Evolutionary conservation across 1,140 invertebrate genomes (phyloP).

Genomic region (Uloborus diversus): DNA sequence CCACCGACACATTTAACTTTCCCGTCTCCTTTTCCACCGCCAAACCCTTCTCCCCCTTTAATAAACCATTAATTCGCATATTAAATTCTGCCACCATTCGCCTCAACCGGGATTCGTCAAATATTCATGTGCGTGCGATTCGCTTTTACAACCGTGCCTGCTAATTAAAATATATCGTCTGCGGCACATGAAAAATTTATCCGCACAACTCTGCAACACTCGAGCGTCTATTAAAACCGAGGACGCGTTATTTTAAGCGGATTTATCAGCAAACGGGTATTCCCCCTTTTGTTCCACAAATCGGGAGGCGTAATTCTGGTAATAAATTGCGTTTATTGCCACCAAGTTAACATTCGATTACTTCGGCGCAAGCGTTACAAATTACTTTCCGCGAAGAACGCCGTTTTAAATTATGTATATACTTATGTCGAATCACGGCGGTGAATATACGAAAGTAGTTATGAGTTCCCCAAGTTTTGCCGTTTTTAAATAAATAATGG

Average conservation of each 20-base stretch:
- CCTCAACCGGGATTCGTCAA: slow-evolving; percentile 17
- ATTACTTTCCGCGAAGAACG: slow-evolving; percentile 28
- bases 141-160: slow-evolving; percentile 29
- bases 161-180: slow-evolving; percentile 55
- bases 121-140: slow-evolving; percentile 36
- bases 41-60: slow-evolving; percentile 17
- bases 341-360: slow-evolving; percentile 51
- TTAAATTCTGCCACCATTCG: slow-evolving; percentile 34
- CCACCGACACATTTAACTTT: neutral
- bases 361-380: slow-evolving; percentile 28
- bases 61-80: slow-evolving; percentile 55
- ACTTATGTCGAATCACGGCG: neutral
- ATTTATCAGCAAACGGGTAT: slow-evolving; percentile 5
- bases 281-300: slow-evolving; percentile 34
- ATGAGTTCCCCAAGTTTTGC: neutral
- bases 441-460: neutral
- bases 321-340: slow-evolving; percentile 54
- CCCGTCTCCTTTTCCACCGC: neutral
- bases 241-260: slow-evolving; percentile 37
- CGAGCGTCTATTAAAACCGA: slow-evolving; percentile 26
- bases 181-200: slow-evolving; percentile 47
- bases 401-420: slow-evolving; percentile 48
- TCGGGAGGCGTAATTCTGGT: slow-evolving; percentile 35
- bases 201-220: slow-evolving; percentile 4
- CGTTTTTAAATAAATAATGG: slow-evolving; percentile 35